Base-by-base conservation (phyloP, 53 echinoderm and acorn worm genomes). In the Astropecten irregularis region DNA sequence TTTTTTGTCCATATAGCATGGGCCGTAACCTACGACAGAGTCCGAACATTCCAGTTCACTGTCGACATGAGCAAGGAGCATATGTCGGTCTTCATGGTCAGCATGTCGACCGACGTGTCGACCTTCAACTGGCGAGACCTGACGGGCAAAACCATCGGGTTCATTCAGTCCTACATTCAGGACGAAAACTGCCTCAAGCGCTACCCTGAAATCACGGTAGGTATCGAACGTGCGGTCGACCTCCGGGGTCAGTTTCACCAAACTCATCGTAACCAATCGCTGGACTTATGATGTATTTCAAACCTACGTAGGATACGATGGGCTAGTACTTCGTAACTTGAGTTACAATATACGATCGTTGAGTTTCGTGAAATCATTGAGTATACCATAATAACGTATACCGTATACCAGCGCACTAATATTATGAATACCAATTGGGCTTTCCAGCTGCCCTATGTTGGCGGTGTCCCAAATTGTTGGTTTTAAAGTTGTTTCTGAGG, bases 41-140 rank as follows among this genome's bases (percentile, higher is more conserved):
- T 26, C 14, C 84, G 84, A 6, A 84, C 84, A 5, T 69, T 84
- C 46, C 30, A 37, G 39, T 84, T 84, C 47, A 84, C 84, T 1
- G 42, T 26, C 6, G 54, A 37, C 14, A 33, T 84, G 16, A 40
- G 84, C 16, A 69, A 84, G 58, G 39, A 54, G 28, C 57, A 56
- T 19, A 4, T 32, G 6, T 53, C 84, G 13, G 39, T 70, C 1
- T 84, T 84, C 35, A 69, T 69, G 58, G 26, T 84, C 9, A 66
- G 31, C 21, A 42, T 22, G 28, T 58, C 53, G 5, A 56, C 32
- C 16, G 61, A 69, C 0, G 7, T 36, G 7, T 13, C 32, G 11
- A 22, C 58, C 32, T 84, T 84, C 60, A 58, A 84, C 32, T 84
- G 84, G 84, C 69, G 69, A 4, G 58, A 84, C 44, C 55, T 84